Evolutionary conservation across 2,797 vertebrate genomes (phyloP), one percentile per base, ranked within the genome.

Genomic region (Intellagama lesueurii): DNA sequence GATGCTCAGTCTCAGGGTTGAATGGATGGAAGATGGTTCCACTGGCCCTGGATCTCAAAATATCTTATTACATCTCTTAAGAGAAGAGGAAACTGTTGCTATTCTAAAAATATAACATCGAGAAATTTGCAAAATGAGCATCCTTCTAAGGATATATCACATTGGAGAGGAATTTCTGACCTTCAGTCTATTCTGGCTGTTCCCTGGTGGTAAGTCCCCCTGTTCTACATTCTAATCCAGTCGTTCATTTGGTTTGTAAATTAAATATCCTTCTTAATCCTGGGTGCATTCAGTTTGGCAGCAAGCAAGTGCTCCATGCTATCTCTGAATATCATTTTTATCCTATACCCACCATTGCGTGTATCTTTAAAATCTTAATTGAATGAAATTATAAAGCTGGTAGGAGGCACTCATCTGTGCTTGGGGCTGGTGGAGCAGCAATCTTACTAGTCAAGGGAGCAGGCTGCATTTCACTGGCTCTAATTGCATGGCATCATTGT

Each of bases 331-430:
- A 86, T 90, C 70, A 82, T 82, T 76, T 40, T 81, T 40, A 86
- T 86, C 79, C 60, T 32, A 81, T 17, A 68, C 24, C 32, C 26
- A 32, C 40, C 17, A 26, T 2, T 56, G 47, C 16, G 11, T 82
- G 72, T 88, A 82, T 90, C 76, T 82, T 86, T 75, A 77, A 82
- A 82, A 77, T 86, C 79, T 90, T 82, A 69, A 90, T 86, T 86
- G 79, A 76, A 90, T 86, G 60, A 90, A 82, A 82, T 90, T 52
- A 81, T 86, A 60, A 82, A 77, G 47, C 44, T 82, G 26, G 80
- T 79, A 82, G 79, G 30, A 86, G 47, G 68, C 60, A 30, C 32
- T 86, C 72, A 86, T 82, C 70, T 76, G 44, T 56, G 44, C 52
- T 83, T 32, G 22, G 44, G 60, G 60, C 64, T 90, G 24, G 8